phyloP scores from a whole-genome alignment of 2,888 invertebrate genomes.

The Dasysyrphus albostriatus region DNA sequence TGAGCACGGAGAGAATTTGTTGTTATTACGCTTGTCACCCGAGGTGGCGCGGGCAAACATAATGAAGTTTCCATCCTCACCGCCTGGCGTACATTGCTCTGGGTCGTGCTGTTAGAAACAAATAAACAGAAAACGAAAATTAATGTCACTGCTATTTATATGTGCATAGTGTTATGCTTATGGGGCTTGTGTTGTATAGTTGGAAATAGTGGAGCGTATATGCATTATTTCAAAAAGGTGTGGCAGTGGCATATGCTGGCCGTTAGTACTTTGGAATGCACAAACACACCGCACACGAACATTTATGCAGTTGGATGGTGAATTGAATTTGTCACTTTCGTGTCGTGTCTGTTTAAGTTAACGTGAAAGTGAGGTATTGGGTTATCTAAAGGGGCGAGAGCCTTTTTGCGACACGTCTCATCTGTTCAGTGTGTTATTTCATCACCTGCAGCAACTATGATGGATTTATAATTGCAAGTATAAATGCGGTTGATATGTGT shows the following conservation, averaged over 20 bases:
- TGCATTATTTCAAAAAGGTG: constrained; percentile 30
- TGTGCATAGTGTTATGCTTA: not conserved
- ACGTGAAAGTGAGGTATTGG: constrained; percentile 31
- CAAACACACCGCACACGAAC: constrained; percentile 33
- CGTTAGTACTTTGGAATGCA: constrained; percentile 51
- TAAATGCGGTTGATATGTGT: not conserved
- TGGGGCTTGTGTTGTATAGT: not conserved
- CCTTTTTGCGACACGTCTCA: constrained; percentile 27
- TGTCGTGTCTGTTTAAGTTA: constrained; percentile 54
- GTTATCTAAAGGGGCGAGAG: constrained; percentile 29
- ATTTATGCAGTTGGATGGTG: constrained; percentile 30
- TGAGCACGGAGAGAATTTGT: constrained; percentile 98
- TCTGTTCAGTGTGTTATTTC: constrained; percentile 2
- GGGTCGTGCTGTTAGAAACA: constrained; percentile 92
- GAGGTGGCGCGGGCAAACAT: constrained; percentile 99
- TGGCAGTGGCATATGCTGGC: constrained; percentile 39
- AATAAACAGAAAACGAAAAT: constrained; percentile 61
- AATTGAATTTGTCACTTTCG: constrained; percentile 62
- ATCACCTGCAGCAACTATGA: constrained; percentile 7
- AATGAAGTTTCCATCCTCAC: constrained; percentile 98
- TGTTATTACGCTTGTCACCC: constrained; percentile 98
- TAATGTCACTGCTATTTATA: constrained; percentile 54
- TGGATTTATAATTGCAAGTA: constrained; percentile 26
- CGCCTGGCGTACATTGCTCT: constrained; percentile 96
- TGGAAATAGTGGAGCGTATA: constrained; percentile 5